Evolutionary conservation across 1,140 invertebrate genomes (phyloP).

Genomic region (Drosophila fuyamai): DNA sequence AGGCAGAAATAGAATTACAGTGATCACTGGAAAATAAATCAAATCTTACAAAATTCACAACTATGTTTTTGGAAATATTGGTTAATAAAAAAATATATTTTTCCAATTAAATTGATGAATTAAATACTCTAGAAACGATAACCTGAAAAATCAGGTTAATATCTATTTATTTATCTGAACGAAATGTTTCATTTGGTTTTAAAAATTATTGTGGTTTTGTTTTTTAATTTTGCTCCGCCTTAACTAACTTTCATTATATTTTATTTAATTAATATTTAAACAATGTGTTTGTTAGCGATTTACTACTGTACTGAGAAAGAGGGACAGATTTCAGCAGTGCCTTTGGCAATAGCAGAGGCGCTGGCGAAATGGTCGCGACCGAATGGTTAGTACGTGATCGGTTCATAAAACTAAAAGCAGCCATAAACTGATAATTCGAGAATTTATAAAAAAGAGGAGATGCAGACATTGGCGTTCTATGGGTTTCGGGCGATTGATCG

Average conservation of each 20-base stretch:
- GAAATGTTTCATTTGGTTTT: too few species aligned
- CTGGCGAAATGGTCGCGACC: constrained; percentile 38
- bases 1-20: constrained; percentile 27
- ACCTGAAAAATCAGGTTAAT: too few species aligned
- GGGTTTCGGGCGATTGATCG: constrained; percentile 37
- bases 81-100: too few species aligned
- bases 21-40: neutral
- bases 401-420: constrained; percentile 81
- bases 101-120: too few species aligned
- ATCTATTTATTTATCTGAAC: too few species aligned
- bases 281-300: neutral
- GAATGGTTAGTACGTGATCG: constrained; percentile 76
- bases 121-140: too few species aligned
- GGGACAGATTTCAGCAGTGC: constrained; percentile 33
- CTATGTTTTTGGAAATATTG: neutral
- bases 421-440: constrained; percentile 82
- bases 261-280: too few species aligned
- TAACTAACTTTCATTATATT: too few species aligned
- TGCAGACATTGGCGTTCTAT: constrained; percentile 25
- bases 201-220: too few species aligned
- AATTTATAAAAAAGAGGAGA: constrained; percentile 64
- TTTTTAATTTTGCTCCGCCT: too few species aligned
- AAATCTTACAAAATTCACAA: neutral
- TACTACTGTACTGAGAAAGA: constrained; percentile 7
- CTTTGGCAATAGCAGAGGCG: constrained; percentile 43